Percentiles rank a stretch among this genome's conserved stretches.
phyloP scores from a whole-genome alignment of 2,113 vertebrate genomes.

The Corapipo altera region DNA sequence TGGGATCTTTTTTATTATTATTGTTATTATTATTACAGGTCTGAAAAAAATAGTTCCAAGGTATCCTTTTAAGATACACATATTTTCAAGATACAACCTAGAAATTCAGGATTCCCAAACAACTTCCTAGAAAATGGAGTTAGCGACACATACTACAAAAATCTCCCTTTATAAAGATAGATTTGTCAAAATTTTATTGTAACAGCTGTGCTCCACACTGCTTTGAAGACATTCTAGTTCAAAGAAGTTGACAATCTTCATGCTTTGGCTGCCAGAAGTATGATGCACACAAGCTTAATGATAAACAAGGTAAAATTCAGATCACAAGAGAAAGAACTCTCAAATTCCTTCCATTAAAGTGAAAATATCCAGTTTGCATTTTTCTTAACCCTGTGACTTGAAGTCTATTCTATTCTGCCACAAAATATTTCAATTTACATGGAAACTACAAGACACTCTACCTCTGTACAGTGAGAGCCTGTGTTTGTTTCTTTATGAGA shows the following conservation, averaged over 20 bases:
- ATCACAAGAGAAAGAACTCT: neutral
- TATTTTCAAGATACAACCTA: neutral
- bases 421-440: neutral
- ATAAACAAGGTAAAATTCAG: neutral
- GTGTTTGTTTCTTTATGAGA: slow-evolving; percentile 79
- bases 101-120: neutral
- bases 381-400: neutral
- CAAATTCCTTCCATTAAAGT: neutral
- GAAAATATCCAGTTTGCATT: rapidly evolving
- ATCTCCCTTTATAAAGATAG: neutral
- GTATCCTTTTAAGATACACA: neutral
- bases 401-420: neutral
- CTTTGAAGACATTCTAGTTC: neutral
- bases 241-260: neutral
- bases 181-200: neutral
- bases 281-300: neutral
- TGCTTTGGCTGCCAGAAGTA: neutral
- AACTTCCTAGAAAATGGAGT: neutral
- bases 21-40: neutral
- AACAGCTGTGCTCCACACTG: neutral
- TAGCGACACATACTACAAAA: neutral
- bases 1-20: neutral
- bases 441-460: slow-evolving; percentile 38
- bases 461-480: slow-evolving; percentile 77
- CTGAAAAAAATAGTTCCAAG: neutral